Base-by-base conservation (phyloP, 2,113 vertebrate species). In the Percina caprodes region DNA sequence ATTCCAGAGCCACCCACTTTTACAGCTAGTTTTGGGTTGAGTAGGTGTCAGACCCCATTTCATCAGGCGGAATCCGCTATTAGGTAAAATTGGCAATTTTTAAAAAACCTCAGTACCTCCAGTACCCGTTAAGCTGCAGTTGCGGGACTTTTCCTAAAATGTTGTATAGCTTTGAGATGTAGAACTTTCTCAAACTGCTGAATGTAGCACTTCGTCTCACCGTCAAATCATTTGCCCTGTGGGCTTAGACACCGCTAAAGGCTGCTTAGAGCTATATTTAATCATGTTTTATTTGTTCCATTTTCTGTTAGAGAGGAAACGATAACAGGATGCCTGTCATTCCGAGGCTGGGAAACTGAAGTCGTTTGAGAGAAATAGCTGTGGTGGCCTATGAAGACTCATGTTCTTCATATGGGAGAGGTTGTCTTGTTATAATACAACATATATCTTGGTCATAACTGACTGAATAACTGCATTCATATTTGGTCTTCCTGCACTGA, bases 81-180 rank as follows among this genome's bases (percentile, higher is more conserved):
- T 42, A 69, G 62, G 56, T 65, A 65, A 72, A 65, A 51, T 69
- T 80, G 77, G 62, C 69, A 55, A 62, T 62, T 61, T 61, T 61
- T 42, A 6, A 10, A 18, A 42, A 48, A 39, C 21, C 9, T 24
- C 0, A 73, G 6, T 15, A 12, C 23, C 21, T 48, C 15, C 35
- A 16, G 35, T 26, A 49, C 23, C 23, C 26, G 19, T 61, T 52
- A 26, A 51, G 19, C 23, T 78, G 11, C 5, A 16, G 65, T 49
- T 39, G 49, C 51, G 30, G 16, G 39, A 63, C 66, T 55, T 76
- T 23, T 24, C 52, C 46, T 16, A 7, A 51, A 51, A 72, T 18
- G n/a, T 16, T 35, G 59, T 48, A 42, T 42, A 48, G 56, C 71
- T 67, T 30, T 18, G 23, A 33, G 33, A 66, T 74, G 19, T 24